Conservation (phyloP, 2,113 vertebrate species). For the Aegotheles bennettii region DNA sequence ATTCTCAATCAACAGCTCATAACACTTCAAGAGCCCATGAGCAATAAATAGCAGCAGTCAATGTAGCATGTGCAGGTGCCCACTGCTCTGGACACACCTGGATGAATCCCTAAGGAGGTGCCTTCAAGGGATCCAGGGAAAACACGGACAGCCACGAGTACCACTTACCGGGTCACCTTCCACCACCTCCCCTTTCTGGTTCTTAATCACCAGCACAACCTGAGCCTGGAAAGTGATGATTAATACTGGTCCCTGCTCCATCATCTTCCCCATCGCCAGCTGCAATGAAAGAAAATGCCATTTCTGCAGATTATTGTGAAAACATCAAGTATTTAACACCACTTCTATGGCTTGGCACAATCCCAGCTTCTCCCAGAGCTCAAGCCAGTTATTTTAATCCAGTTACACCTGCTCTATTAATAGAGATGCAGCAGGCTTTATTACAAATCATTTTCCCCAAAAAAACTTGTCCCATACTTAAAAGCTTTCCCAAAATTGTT, state of each 20-base stretch:
- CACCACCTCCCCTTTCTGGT: constrained; percentile 86
- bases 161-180: constrained; percentile 92
- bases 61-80: fast-evolving
- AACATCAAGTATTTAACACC: neutral
- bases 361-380: neutral
- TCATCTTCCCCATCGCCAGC: constrained; percentile 98
- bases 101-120: fast-evolving
- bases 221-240: constrained; percentile 98
- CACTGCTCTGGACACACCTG: neutral
- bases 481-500: neutral
- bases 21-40: neutral
- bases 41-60: neutral
- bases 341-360: neutral
- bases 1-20: neutral
- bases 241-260: constrained; percentile 95
- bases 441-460: neutral
- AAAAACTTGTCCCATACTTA: neutral
- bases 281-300: constrained; percentile 37
- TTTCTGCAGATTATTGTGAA: neutral
- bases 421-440: neutral
- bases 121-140: neutral
- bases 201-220: constrained; percentile 89
- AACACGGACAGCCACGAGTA: fast-evolving
- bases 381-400: neutral
- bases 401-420: neutral